Base-by-base conservation (phyloP, 1,140 invertebrate species). In the Cotesia vestalis region DNA sequence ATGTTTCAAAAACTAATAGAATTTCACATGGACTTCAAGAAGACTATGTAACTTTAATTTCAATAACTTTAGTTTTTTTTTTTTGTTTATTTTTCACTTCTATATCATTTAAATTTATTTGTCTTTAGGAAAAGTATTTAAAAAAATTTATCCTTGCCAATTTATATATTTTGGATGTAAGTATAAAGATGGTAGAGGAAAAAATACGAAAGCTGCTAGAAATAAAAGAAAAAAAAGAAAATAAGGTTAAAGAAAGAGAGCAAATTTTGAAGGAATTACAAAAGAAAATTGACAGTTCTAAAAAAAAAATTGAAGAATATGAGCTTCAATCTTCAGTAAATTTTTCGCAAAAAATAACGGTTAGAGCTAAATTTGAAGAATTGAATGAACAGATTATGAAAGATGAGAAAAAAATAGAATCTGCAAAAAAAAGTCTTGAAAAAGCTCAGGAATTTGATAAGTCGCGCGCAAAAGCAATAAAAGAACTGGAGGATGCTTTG, bases 401-500 rank as follows among this genome's bases (percentile, higher is more conserved):
- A 11, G 3, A 12, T n/a, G 27, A 59, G n/a, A 27, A 59, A 17
- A 17, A 34, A 61, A 27, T 61, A 34, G 20, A 20, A 27, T 6
- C 17, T 8, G 60, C 6, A 27, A 61, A 6, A 27, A 27, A 61
- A 27, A 20, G 2, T 20, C 60, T 35, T 34, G 20, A 4, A 12
- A 34, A 20, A 20, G 20, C 17, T 61, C 4, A 1, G 0, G 6
- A 61, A 61, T 14, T 4, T 20, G 60, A 61, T 6, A 11, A 34
- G 34, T 4, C 9, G 11, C n/a, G 20, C 0, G 6, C 9, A 12
- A 3, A n/a, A 5, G 17, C 12, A 8, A 52, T 36, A 51, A 11
- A 70, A n/a, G 46, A 20, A n/a, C 17, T 62, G 8, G 55, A 52
- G 51, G 27, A 71, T 55, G 66, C 20, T 60, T 69, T 59, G 46